Percentiles rank a stretch among this genome's conserved stretches.
These are phyloP conservation scores for Leptoteleia sp. DNA, from an alignment of 1,140 invertebrate genomes.

Conservation along the genomic window DNA sequence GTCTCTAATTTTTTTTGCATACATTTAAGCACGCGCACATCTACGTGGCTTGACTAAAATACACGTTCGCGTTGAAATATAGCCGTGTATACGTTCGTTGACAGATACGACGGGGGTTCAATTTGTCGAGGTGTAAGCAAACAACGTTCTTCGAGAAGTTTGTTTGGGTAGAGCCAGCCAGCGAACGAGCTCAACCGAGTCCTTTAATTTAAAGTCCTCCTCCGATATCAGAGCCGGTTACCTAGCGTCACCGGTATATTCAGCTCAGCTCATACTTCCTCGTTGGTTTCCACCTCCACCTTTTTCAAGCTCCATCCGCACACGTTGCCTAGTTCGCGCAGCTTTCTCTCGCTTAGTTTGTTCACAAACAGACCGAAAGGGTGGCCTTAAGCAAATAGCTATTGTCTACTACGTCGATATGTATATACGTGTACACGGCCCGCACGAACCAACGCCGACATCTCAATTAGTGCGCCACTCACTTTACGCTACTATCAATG, in stretches of 20 bases:
- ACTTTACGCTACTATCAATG: slow-evolving; percentile 73
- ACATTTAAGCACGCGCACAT: not conserved
- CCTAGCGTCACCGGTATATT: slow-evolving; percentile 59
- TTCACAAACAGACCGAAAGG: slow-evolving; percentile 77
- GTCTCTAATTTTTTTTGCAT: slow-evolving; percentile 42
- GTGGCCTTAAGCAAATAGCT: slow-evolving; percentile 79
- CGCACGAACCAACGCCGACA: slow-evolving; percentile 63
- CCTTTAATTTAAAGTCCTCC: slow-evolving; percentile 78
- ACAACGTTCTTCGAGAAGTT: slow-evolving; percentile 76
- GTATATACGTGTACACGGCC: slow-evolving; percentile 65
- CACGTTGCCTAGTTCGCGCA: slow-evolving; percentile 42
- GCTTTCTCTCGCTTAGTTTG: slow-evolving; percentile 67
- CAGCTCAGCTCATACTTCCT: slow-evolving; percentile 57
- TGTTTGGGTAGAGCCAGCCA: slow-evolving; percentile 76
- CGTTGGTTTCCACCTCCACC: slow-evolving; percentile 58
- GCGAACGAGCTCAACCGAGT: slow-evolving; percentile 66
- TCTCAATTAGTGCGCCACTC: slow-evolving; percentile 76
- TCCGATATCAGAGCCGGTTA: slow-evolving; percentile 69
- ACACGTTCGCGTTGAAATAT: slow-evolving; percentile 42
- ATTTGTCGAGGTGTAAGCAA: slow-evolving; percentile 79
- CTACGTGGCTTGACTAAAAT: slow-evolving; percentile 17
- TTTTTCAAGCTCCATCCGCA: slow-evolving; percentile 41
- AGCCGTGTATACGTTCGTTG: slow-evolving; percentile 52
- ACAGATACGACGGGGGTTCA: slow-evolving; percentile 70
- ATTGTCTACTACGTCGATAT: slow-evolving; percentile 74